Evolutionary conservation across 2,888 invertebrate genomes (phyloP).

Genomic region (Troides helena): DNA sequence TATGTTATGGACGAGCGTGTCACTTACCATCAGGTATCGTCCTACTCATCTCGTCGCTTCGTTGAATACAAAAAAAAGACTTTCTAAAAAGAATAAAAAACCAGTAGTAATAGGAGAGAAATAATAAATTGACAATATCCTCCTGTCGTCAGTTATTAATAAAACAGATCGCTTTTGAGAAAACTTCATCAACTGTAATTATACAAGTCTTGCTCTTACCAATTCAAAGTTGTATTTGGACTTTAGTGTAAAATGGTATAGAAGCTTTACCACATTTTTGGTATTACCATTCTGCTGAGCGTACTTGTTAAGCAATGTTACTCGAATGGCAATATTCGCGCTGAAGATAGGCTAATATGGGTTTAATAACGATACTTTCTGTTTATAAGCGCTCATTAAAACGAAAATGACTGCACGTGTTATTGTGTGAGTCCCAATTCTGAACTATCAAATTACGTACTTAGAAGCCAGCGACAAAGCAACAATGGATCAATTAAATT

Average conservation of each 20-base stretch:
- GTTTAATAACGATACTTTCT: constrained; percentile 29
- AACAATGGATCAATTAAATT: constrained; percentile 25
- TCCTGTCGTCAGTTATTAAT: no score
- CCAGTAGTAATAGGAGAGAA: no score
- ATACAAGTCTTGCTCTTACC: background rate
- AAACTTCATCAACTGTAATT: no score
- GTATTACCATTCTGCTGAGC: constrained; percentile 12
- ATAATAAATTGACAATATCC: no score
- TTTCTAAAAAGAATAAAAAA: no score
- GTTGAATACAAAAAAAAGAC: no score
- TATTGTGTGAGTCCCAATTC: constrained; percentile 22
- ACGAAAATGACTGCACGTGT: constrained; percentile 26
- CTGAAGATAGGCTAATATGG: constrained; percentile 27
- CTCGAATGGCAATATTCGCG: constrained; percentile 25
- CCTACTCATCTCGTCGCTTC: no score
- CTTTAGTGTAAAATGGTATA: background rate
- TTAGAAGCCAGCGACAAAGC: constrained; percentile 24
- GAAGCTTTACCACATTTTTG: background rate
- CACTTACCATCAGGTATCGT: no score
- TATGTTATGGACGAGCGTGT: no score
- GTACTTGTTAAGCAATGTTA: constrained; percentile 22
- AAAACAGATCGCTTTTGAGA: no score
- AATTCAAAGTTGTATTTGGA: background rate
- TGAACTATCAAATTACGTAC: constrained; percentile 27
- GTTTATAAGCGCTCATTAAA: constrained; percentile 24